These are phyloP conservation scores for Corvus hawaiiensis DNA, from an alignment of 2,113 vertebrate genomes.

Conservation along the genomic window DNA sequence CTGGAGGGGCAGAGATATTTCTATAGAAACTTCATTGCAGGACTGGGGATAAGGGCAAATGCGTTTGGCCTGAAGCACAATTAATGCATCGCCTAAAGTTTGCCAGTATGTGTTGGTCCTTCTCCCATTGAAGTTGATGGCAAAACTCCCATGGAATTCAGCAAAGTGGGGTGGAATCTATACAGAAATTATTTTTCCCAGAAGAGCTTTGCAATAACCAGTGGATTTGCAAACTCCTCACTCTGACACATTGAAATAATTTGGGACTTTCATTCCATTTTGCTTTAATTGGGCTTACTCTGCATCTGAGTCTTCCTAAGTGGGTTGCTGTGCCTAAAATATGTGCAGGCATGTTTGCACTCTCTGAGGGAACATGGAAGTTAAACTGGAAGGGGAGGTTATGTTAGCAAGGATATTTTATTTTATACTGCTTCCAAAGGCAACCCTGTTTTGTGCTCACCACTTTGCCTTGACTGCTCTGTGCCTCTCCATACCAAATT, in stretches of 20 bases:
- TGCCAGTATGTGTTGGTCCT: background rate
- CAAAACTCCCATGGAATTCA: constrained; percentile 20
- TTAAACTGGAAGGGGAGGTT: constrained; percentile 45
- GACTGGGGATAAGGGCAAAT: background rate
- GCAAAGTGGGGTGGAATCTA: background rate
- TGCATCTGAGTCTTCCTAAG: constrained; percentile 42
- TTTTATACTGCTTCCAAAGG: constrained; percentile 60
- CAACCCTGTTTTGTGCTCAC: constrained; percentile 27
- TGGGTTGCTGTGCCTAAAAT: constrained; percentile 31
- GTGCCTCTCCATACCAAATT: constrained; percentile 25
- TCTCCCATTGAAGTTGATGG: background rate
- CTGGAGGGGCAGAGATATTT: background rate
- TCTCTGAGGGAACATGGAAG: constrained; percentile 32
- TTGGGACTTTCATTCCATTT: constrained; percentile 43
- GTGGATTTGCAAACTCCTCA: constrained; percentile 17
- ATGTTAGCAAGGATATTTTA: constrained; percentile 51
- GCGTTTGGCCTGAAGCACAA: background rate
- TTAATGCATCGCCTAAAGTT: background rate
- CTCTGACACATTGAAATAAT: constrained; percentile 60
- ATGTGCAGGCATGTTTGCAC: constrained; percentile 47
- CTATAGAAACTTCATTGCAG: background rate
- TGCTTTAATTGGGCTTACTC: constrained; percentile 45
- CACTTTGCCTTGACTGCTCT: constrained; percentile 14
- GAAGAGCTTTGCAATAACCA: constrained; percentile 36
- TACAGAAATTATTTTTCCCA: constrained; percentile 31